phyloP scores from a whole-genome alignment of 2,888 invertebrate genomes.

The Acrobasis suavella region DNA sequence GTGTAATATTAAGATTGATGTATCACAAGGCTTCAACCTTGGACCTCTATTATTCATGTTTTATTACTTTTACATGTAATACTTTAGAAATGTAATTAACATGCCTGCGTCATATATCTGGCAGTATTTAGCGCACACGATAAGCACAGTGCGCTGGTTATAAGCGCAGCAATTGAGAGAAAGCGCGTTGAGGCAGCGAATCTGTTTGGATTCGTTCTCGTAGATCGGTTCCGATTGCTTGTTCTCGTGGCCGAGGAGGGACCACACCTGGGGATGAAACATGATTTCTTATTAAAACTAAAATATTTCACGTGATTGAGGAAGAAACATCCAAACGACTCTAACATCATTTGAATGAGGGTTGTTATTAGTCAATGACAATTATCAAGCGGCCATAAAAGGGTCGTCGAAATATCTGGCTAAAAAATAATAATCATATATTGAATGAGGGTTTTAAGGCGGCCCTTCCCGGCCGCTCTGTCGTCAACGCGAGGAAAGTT shows the following conservation, averaged over 20 bases:
- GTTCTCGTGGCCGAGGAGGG: conserved; percentile 93
- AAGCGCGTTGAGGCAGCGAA: conserved; percentile 95
- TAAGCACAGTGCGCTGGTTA: conserved; percentile 97
- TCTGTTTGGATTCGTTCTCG: conserved; percentile 98
- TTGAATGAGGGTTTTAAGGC: too few relatives aligned
- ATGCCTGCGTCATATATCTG: conserved; percentile 93
- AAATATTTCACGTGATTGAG: too few relatives aligned
- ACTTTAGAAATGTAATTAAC: conserved; percentile 25
- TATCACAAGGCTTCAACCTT: neutral
- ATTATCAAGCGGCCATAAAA: too few relatives aligned
- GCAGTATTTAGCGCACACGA: conserved; percentile 98
- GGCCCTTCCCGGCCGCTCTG: too few relatives aligned
- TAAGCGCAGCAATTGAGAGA: conserved; percentile 96
- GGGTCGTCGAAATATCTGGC: too few relatives aligned
- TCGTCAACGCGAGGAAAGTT: too few relatives aligned
- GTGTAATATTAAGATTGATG: neutral
- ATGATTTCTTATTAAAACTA: too few relatives aligned
- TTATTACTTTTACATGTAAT: too few relatives aligned
- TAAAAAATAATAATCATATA: too few relatives aligned
- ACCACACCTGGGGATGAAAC: conserved; percentile 87
- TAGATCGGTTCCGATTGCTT: conserved; percentile 94
- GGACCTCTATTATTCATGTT: neutral
- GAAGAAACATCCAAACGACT: too few relatives aligned
- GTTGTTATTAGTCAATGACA: too few relatives aligned
- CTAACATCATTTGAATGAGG: too few relatives aligned